Conservation (phyloP, 2,888 invertebrate species). For the Ectemnius cavifrons region DNA sequence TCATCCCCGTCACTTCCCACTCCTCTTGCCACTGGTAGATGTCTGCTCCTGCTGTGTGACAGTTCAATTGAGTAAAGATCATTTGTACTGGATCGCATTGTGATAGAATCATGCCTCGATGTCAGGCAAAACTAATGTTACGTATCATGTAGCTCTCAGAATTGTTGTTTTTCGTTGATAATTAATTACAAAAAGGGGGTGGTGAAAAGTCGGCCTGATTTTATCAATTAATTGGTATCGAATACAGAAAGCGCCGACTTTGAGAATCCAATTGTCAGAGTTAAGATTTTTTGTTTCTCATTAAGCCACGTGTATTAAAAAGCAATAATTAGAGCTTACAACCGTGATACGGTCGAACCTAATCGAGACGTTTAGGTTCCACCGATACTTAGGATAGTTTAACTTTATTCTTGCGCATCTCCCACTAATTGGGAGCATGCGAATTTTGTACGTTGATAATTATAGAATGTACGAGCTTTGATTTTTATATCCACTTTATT, state of each 20-base stretch:
- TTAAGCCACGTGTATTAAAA: constrained; percentile 71
- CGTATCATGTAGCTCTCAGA: no score
- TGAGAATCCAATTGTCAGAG: not conserved
- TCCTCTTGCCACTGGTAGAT: no score
- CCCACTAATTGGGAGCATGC: not conserved
- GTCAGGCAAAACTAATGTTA: no score
- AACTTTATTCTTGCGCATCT: constrained; percentile 3
- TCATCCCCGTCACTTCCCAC: not conserved
- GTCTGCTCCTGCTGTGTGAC: no score
- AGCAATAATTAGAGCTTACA: constrained; percentile 76
- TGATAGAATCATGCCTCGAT: no score
- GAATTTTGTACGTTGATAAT: not conserved
- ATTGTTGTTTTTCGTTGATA: no score
- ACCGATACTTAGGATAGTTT: constrained; percentile 46
- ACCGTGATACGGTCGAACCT: constrained; percentile 69
- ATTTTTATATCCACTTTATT: constrained; percentile 27
- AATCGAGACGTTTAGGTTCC: constrained; percentile 39
- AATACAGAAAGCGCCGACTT: no score
- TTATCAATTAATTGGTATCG: no score
- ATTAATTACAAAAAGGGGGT: no score
- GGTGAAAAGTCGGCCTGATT: no score
- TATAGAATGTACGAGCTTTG: constrained; percentile 30
- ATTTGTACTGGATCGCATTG: no score
- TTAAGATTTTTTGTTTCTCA: constrained; percentile 52
- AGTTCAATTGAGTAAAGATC: no score